Conservation (phyloP, 2,888 invertebrate species). For the Hydrotaea cyrtoneurina region DNA sequence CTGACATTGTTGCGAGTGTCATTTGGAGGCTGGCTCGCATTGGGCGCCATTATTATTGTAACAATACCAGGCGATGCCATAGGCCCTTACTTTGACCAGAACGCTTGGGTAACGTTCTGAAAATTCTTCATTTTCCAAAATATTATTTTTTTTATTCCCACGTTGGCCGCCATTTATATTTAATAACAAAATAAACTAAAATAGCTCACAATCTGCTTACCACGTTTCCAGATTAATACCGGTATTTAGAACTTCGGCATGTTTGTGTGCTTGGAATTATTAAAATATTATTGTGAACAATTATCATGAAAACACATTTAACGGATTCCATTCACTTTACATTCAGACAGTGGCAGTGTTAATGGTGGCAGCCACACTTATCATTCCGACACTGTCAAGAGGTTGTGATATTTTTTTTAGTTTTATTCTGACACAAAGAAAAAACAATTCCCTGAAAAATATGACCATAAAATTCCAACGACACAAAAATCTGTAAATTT, state of each 20-base stretch:
- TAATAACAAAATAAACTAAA: too few species aligned
- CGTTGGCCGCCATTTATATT: too few species aligned
- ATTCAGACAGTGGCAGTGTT: not conserved
- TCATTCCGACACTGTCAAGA: not conserved
- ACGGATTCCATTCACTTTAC: not conserved
- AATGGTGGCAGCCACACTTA: not conserved
- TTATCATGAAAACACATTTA: not conserved
- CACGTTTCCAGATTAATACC: not conserved
- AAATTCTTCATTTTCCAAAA: too few species aligned
- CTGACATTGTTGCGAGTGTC: too few species aligned
- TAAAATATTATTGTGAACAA: not conserved
- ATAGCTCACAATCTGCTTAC: too few species aligned
- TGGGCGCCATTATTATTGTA: too few species aligned
- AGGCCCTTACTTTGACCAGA: too few species aligned
- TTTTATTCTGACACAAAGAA: not conserved
- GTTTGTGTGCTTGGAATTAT: not conserved
- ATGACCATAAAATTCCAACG: conserved; percentile 49
- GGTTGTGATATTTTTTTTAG: too few species aligned
- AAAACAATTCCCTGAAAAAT: not conserved
- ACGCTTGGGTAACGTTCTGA: too few species aligned
- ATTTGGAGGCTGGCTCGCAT: too few species aligned
- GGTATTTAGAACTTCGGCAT: not conserved
- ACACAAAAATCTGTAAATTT: conserved; percentile 49
- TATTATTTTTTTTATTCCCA: too few species aligned
- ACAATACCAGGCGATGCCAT: too few species aligned